Conservation (phyloP, 2,888 invertebrate species). For the Parascotia fuliginaria region DNA sequence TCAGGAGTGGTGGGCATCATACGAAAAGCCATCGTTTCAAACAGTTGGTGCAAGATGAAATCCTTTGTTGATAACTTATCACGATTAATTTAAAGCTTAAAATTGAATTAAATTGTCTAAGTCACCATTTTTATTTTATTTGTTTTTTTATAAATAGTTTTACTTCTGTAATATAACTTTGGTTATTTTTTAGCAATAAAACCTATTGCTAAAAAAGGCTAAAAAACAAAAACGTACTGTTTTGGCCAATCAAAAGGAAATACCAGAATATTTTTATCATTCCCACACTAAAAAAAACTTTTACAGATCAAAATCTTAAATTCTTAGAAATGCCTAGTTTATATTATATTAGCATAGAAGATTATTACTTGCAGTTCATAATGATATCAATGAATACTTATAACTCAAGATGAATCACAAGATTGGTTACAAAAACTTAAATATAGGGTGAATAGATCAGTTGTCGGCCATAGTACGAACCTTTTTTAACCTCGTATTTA, state of each 20-base stretch:
- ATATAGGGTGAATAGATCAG: constrained; percentile 9
- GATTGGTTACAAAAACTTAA: constrained; percentile 25
- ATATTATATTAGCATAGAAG: constrained; percentile 30
- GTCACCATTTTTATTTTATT: background rate
- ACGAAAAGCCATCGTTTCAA: no score
- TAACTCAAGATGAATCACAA: constrained; percentile 38
- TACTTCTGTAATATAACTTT: background rate
- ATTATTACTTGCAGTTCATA: constrained; percentile 28
- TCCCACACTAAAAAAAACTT: constrained; percentile 9
- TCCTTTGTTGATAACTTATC: no score
- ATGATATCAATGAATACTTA: constrained; percentile 24
- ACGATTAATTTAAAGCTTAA: no score
- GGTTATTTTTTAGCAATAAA: no score
- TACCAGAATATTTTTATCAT: constrained; percentile 1
- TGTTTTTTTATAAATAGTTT: background rate
- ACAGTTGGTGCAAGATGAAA: no score
- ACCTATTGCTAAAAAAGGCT: no score
- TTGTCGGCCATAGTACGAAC: no score
- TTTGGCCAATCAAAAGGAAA: no score
- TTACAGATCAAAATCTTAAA: constrained; percentile 6
- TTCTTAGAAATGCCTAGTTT: constrained; percentile 22
- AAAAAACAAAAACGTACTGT: no score
- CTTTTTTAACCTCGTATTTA: no score
- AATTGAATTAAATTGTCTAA: no score
- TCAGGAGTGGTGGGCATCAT: no score